phyloP scores from a whole-genome alignment of 2,113 vertebrate genomes.

The Hucho hucho region DNA sequence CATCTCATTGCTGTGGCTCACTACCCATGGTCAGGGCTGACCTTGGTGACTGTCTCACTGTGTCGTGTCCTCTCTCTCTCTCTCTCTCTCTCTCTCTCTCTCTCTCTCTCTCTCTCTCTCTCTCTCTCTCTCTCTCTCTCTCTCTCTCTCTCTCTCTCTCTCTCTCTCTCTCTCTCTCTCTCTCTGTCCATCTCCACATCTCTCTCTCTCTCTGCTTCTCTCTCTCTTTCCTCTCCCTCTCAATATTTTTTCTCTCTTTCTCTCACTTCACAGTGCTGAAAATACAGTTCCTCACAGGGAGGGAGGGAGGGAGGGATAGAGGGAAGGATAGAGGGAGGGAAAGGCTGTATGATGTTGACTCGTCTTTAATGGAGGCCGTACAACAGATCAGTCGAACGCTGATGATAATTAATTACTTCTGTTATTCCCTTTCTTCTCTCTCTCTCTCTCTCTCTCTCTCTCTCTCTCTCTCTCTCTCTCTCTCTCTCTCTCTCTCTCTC shows the following conservation, averaged over 20 bases:
- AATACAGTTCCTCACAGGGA: background rate
- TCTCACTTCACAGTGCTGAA: background rate
- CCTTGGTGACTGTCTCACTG: constrained; percentile 3
- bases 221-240: background rate
- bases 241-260: background rate
- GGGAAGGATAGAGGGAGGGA: background rate
- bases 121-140: background rate
- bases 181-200: too few relatives aligned
- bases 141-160: too few relatives aligned
- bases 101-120: constrained; percentile 13
- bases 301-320: background rate
- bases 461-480: background rate
- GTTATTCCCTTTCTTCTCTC: background rate
- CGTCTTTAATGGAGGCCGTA: background rate
- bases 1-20: constrained; percentile 41
- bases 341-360: background rate
- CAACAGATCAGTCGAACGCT: background rate
- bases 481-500: background rate
- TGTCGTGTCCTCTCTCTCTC: constrained; percentile 19
- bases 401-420: constrained; percentile 8
- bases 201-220: background rate
- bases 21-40: constrained; percentile 27
- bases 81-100: constrained; percentile 21
- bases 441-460: constrained; percentile 1
- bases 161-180: background rate